Evolutionary conservation across 1,140 invertebrate species (phyloP).

Genomic region (Trichonephila inaurata): DNA sequence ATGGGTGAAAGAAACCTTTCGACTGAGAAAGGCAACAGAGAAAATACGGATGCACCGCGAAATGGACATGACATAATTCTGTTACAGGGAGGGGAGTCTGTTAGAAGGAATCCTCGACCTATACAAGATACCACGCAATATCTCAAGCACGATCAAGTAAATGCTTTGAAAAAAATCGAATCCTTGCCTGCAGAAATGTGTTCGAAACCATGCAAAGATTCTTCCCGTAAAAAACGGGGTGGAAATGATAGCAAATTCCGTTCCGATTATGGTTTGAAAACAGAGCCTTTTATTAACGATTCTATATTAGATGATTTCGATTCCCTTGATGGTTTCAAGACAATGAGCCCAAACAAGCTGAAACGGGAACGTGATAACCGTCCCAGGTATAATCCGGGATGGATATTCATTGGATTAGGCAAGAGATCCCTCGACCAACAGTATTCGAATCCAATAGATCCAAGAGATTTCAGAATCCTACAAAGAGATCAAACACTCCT

Average conservation of each 20-base stretch:
- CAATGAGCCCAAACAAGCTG: background rate
- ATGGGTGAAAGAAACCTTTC: too few species aligned
- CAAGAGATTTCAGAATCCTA: background rate
- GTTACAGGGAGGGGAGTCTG: too few species aligned
- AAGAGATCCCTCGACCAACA: background rate
- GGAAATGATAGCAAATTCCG: background rate
- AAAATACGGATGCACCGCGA: too few species aligned
- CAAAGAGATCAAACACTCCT: background rate
- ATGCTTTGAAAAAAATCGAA: background rate
- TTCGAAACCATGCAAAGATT: background rate
- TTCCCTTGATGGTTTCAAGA: background rate
- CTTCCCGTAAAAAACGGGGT: background rate
- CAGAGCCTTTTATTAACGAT: background rate
- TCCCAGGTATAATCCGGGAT: conserved; percentile 62
- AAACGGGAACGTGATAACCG: conserved; percentile 37
- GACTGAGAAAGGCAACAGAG: too few species aligned
- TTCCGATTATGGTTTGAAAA: background rate
- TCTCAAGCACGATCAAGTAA: too few species aligned
- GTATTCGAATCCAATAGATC: background rate
- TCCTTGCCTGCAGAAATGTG: background rate
- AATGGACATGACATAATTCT: too few species aligned
- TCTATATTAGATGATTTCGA: background rate
- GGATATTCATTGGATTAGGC: conserved; percentile 67
- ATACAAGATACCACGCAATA: too few species aligned
- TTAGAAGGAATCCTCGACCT: too few species aligned